phyloP scores from a whole-genome alignment of 2,888 invertebrate genomes.

The Platycheirus rosarum region DNA sequence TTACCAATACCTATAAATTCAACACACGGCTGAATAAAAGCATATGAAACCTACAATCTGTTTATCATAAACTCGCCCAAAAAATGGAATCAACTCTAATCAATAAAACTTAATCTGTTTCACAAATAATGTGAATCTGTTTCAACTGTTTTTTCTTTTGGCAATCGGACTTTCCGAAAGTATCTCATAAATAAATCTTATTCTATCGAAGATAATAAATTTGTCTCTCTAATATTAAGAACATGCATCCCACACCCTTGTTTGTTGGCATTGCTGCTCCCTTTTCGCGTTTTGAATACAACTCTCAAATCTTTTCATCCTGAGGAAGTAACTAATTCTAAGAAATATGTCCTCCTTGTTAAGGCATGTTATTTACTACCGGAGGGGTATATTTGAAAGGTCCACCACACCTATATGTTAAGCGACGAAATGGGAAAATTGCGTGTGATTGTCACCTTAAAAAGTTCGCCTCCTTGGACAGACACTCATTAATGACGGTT shows the following conservation, averaged over 20 bases:
- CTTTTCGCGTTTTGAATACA: constrained; percentile 19
- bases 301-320: constrained; percentile 52
- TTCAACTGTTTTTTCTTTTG: neutral
- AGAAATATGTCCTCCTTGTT: constrained; percentile 68
- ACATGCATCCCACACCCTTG: constrained; percentile 63
- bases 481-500: constrained; percentile 46
- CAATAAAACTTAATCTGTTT: constrained; percentile 34
- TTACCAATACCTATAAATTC: too few relatives aligned
- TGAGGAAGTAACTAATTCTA: constrained; percentile 26
- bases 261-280: constrained; percentile 51
- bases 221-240: constrained; percentile 1
- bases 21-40: neutral
- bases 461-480: constrained; percentile 47
- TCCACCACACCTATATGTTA: constrained; percentile 61
- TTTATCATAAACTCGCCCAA: constrained; percentile 16
- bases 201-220: constrained; percentile 61
- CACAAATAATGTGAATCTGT: constrained; percentile 11
- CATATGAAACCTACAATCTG: constrained; percentile 28
- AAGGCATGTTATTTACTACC: constrained; percentile 57
- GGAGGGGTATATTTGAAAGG: constrained; percentile 4
- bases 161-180: constrained; percentile 10
- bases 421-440: constrained; percentile 60
- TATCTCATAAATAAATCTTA: constrained; percentile 65
- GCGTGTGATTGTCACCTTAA: constrained; percentile 70
- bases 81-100: constrained; percentile 44